phyloP scores from a whole-genome alignment of 2,797 vertebrate genomes.

The Oreortyx pictus region DNA sequence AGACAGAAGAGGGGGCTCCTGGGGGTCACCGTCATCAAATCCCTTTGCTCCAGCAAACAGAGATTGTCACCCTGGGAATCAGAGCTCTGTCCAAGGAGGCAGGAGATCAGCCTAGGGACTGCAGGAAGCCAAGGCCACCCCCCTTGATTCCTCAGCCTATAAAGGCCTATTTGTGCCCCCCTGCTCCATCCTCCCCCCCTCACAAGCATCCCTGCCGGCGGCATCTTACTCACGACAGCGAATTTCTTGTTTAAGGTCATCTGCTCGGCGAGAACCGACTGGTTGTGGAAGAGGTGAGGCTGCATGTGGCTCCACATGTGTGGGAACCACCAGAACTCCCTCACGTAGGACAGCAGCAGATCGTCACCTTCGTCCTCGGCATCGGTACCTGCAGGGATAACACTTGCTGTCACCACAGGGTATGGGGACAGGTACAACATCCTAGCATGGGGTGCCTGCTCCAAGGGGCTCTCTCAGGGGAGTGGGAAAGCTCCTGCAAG shows the following conservation, averaged over 20 bases:
- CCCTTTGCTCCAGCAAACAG: neutral
- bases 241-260: slow-evolving; percentile 99
- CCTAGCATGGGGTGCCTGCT: neutral
- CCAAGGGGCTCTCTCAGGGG: neutral
- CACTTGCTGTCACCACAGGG: accelerated
- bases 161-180: neutral
- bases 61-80: accelerated
- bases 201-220: accelerated
- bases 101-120: no score
- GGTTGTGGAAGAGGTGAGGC: slow-evolving; percentile 98
- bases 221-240: slow-evolving; percentile 90
- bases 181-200: neutral
- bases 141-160: neutral
- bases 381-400: slow-evolving; percentile 86
- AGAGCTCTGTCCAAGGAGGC: neutral
- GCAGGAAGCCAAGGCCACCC: no score
- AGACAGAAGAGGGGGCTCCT: neutral
- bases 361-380: slow-evolving; percentile 96
- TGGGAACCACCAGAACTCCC: slow-evolving; percentile 98
- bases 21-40: neutral
- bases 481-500: neutral
- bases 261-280: slow-evolving; percentile 96
- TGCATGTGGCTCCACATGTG: slow-evolving; percentile 99
- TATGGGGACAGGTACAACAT: accelerated
- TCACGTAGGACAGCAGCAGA: slow-evolving; percentile 93